These are phyloP conservation scores for Lasioglossum vierecki DNA, from an alignment of 2,888 invertebrate genomes.

Conservation along the genomic window DNA sequence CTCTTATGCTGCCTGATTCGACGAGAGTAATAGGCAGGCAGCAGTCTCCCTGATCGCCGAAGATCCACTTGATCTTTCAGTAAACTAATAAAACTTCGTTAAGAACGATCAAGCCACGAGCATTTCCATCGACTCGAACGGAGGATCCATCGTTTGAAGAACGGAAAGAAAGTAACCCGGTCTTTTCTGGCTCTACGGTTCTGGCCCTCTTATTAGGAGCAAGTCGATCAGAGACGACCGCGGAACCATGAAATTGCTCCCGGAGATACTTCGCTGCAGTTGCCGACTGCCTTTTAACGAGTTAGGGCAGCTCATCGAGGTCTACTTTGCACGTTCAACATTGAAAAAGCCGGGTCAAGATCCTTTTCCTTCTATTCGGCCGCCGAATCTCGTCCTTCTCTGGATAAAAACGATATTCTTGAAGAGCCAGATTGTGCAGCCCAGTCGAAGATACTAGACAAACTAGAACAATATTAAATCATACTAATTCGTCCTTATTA, in stretches of 20 bases:
- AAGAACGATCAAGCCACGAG: constrained; percentile 58
- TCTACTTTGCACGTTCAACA: background rate
- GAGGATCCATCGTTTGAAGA: background rate
- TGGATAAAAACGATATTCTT: background rate
- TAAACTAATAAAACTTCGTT: constrained; percentile 79
- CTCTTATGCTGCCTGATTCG: background rate
- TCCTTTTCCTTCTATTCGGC: background rate
- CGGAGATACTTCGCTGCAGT: background rate
- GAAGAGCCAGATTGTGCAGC: too few species aligned
- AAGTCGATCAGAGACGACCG: constrained; percentile 9
- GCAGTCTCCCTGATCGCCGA: constrained; percentile 27
- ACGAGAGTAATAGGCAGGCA: constrained; percentile 42
- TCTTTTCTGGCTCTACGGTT: constrained; percentile 5
- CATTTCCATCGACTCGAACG: constrained; percentile 44
- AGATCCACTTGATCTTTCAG: constrained; percentile 74
- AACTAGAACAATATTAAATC: too few species aligned
- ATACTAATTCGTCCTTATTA: too few species aligned
- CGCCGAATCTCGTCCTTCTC: background rate
- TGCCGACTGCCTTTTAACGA: constrained; percentile 12
- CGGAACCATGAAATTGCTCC: constrained; percentile 1
- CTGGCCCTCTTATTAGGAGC: constrained; percentile 5
- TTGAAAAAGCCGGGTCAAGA: background rate
- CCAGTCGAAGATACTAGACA: too few species aligned
- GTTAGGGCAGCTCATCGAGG: background rate
- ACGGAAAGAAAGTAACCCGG: constrained; percentile 5